Percentiles rank a stretch among this genome's conserved stretches.
Evolutionary conservation across 2,797 vertebrate genomes (phyloP).

Genomic region (Melanotaenia parkinsoni): DNA sequence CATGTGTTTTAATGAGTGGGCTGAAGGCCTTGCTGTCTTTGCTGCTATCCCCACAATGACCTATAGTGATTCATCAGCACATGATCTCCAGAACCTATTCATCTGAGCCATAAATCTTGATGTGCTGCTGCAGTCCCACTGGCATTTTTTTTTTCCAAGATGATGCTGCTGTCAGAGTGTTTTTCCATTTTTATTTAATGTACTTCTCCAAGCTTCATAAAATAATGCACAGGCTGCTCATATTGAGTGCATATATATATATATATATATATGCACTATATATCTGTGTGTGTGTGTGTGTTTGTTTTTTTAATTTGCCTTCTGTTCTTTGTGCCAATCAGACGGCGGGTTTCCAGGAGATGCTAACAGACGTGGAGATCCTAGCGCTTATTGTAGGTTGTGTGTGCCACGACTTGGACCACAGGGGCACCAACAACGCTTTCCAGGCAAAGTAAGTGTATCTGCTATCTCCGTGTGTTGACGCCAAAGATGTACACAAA

Average conservation of each 20-base stretch:
- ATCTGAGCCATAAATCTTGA: slow-evolving; percentile 65
- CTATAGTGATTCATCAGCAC: slow-evolving; percentile 73
- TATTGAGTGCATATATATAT: neutral
- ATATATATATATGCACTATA: neutral
- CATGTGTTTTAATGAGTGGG: slow-evolving; percentile 69
- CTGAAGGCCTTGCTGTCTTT: slow-evolving; percentile 53
- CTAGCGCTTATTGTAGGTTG: slow-evolving; percentile 97
- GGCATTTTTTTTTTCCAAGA: slow-evolving; percentile 43
- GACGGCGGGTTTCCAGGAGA: slow-evolving; percentile 98
- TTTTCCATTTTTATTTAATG: slow-evolving; percentile 54
- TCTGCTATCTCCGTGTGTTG: neutral
- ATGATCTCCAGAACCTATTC: slow-evolving; percentile 64
- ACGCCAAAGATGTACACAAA: slow-evolving; percentile 8
- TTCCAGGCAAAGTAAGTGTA: slow-evolving; percentile 97
- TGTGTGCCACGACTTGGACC: slow-evolving; percentile 98
- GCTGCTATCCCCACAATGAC: slow-evolving; percentile 64
- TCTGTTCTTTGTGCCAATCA: slow-evolving; percentile 73
- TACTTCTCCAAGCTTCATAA: slow-evolving; percentile 31
- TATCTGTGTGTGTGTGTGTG: slow-evolving; percentile 22
- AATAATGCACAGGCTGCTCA: slow-evolving; percentile 12
- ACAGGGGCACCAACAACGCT: slow-evolving; percentile 99
- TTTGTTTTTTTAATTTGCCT: slow-evolving; percentile 40
- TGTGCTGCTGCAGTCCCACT: slow-evolving; percentile 54
- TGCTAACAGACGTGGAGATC: slow-evolving; percentile 95
- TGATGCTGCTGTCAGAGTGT: slow-evolving; percentile 29